Base-by-base conservation (phyloP, 2,113 vertebrate genomes). In the Lethenteron reissneri region DNA sequence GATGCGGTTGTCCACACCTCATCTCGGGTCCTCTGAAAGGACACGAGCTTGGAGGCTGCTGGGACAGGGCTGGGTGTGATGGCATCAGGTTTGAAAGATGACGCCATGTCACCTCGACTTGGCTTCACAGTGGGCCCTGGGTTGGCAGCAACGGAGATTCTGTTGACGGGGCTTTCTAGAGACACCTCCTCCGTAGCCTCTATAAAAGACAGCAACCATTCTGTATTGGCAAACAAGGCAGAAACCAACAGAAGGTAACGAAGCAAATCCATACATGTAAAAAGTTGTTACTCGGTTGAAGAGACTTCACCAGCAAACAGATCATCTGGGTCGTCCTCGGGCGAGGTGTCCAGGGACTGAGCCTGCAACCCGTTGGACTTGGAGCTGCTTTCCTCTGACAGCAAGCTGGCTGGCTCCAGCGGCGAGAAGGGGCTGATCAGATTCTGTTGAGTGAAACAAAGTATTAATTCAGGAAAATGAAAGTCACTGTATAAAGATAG, bases 171-270 rank as follows among this genome's bases (percentile, higher is more conserved):
- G 25, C 64, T 68, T 68, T 68, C 64, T 25, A 68, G 25, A 25
- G 64, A 68, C n/a, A 68, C 64, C 64, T 68, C 64, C 25, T 68
- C 64, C 25, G 64, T 68, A 8, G 64, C 64, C 64, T 68, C 64
- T 68, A 25, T 9, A 68, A 11, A 68, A 68, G 25, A 9, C 64
- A 68, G 25, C 9, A 68, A 64, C 60, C 14, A 64, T 14, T 19
- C 41, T 41, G 41, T 41, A 41, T 41, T 41, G 41, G 41, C 41
- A 41, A 41, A 41, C 41, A 41, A 41, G 41, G 41, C 41, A 41
- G 41, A 41, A 41, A 41, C 41, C 41, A 41, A 41, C 41, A 41
- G 41, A 41, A 41, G 41, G 41, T 41, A 41, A 41, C 41, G 6
- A 5, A 41, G 4, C 41, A 41, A 41, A 41, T 41, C 6, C 5